These are phyloP conservation scores for Oscheius onirici DNA, from an alignment of 2,888 invertebrate species.

Conservation along the genomic window DNA sequence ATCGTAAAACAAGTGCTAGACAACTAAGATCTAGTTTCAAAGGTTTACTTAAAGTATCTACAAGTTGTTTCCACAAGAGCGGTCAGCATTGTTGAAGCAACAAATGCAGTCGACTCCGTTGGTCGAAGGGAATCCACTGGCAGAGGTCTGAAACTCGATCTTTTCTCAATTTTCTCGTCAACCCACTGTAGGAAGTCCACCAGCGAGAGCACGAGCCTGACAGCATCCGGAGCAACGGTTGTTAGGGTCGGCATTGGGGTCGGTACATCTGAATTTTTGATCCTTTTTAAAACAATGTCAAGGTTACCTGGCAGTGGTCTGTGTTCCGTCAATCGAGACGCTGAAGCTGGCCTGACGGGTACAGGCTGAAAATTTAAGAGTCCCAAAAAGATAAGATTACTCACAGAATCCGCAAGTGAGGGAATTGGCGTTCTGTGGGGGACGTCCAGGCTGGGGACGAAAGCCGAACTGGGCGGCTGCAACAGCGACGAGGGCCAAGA, in stretches of 20 bases:
- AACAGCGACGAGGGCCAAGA: neutral
- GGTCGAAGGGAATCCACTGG: conserved; percentile 15
- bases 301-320: neutral
- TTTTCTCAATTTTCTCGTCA: neutral
- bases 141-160: neutral
- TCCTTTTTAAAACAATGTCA: too few relatives aligned
- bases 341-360: conserved; percentile 13
- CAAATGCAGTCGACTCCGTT: conserved; percentile 20
- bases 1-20: too few relatives aligned
- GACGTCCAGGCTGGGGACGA: neutral
- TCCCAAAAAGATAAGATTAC: neutral
- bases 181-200: conserved; percentile 10
- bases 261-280: conserved; percentile 6
- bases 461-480: neutral
- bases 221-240: conserved; percentile 19
- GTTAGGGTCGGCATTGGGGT: conserved; percentile 3
- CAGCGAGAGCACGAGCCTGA: conserved; percentile 18
- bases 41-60: too few relatives aligned
- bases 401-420: conserved; percentile 13
- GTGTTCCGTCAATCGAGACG: neutral
- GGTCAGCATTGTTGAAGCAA: neutral
- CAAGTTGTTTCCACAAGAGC: too few relatives aligned
- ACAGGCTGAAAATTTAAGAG: conserved; percentile 12
- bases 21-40: too few relatives aligned
- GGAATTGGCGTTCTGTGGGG: conserved; percentile 2